phyloP scores from a whole-genome alignment of 2,888 invertebrate species.

The Petrolisthes cinctipes region DNA sequence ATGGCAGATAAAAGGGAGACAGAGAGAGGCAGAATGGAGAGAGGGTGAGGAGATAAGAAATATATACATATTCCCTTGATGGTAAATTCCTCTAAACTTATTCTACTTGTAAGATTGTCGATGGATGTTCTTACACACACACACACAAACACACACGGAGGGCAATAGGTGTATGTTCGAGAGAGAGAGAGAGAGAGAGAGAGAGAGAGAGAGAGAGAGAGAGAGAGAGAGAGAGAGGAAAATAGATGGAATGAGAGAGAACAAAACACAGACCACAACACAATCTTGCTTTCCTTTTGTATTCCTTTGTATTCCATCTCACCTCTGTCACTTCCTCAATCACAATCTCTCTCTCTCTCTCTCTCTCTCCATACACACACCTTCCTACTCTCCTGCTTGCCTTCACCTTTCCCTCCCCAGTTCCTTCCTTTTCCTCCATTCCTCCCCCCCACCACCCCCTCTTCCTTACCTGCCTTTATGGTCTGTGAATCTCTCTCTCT shows the following conservation, averaged over 20 bases:
- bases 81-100: no score
- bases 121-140: no score
- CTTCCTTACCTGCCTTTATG: neutral
- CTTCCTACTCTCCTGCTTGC: neutral
- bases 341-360: neutral
- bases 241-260: no score
- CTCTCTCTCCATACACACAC: neutral
- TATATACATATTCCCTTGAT: no score
- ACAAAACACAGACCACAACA: neutral
- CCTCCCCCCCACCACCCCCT: neutral
- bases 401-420: neutral
- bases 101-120: no score
- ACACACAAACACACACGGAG: no score
- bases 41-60: neutral
- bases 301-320: neutral
- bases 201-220: no score
- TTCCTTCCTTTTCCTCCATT: neutral
- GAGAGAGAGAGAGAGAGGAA: no score
- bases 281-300: neutral
- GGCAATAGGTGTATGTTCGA: no score
- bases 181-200: no score
- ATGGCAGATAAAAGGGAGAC: neutral
- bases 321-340: neutral
- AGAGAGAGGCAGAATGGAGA: neutral
- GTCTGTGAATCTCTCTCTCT: neutral